Evolutionary conservation across 1,140 invertebrate species (phyloP).

Genomic region (Lasioglossum baleicum): DNA sequence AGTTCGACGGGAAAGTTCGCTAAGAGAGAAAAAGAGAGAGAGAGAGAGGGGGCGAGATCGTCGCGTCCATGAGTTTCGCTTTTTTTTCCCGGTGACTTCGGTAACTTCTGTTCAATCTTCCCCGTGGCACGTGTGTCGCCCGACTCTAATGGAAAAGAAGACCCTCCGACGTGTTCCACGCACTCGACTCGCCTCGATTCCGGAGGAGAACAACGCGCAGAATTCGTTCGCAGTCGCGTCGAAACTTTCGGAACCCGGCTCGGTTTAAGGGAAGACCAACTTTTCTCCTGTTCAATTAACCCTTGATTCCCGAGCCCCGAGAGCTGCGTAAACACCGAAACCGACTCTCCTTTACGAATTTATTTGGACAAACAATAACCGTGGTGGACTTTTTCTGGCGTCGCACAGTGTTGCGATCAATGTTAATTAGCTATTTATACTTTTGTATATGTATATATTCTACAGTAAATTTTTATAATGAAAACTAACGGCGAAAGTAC

Average conservation of each 20-base stretch:
- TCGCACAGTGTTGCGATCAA: too few species aligned
- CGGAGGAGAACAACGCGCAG: background rate
- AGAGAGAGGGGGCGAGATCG: slow-evolving; percentile 11
- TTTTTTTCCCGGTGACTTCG: slow-evolving; percentile 6
- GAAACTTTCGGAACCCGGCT: background rate
- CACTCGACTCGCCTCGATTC: background rate
- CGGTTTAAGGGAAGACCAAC: too few species aligned
- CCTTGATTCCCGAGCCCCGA: too few species aligned
- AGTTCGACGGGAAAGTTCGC: slow-evolving; percentile 30
- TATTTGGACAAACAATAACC: too few species aligned
- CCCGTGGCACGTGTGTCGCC: slow-evolving; percentile 34
- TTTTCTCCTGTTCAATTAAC: too few species aligned
- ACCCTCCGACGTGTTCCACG: background rate
- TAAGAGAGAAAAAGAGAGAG: background rate
- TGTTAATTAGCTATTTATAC: too few species aligned
- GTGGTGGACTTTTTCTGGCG: too few species aligned
- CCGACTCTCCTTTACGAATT: too few species aligned
- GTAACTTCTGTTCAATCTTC: slow-evolving; percentile 53
- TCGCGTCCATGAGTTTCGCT: slow-evolving; percentile 22
- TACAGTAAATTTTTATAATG: too few species aligned
- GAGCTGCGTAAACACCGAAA: too few species aligned
- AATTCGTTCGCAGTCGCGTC: background rate
- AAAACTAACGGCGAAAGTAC: too few species aligned
- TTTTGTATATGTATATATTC: too few species aligned
- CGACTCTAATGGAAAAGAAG: slow-evolving; percentile 47